phyloP scores from a whole-genome alignment of 2,888 invertebrate species.

The Pollenia angustigena region DNA sequence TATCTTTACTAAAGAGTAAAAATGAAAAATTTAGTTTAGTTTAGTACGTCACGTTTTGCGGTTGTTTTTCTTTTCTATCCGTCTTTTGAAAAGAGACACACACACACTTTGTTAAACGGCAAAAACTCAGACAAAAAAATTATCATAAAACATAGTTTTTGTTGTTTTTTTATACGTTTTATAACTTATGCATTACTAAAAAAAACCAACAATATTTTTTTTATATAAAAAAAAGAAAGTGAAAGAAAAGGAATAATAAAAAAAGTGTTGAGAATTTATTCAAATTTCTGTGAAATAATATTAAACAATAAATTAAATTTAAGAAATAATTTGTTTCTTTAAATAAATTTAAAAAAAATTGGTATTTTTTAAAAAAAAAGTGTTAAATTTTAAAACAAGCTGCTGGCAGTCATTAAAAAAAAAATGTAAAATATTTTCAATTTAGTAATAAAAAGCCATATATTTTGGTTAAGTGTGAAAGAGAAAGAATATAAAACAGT shows the following conservation, averaged over 20 bases:
- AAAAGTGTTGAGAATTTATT: not conserved
- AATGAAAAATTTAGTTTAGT: conserved; percentile 75
- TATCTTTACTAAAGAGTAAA: conserved; percentile 61
- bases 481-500: not conserved
- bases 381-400: conserved; percentile 5
- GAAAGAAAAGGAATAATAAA: not conserved
- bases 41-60: conserved; percentile 78
- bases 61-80: conserved; percentile 66
- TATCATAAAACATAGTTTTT: conserved; percentile 38
- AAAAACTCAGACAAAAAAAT: conserved; percentile 31
- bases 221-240: conserved; percentile 11
- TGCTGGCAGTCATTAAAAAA: not conserved
- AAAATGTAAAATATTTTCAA: conserved; percentile 36
- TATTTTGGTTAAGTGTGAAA: not conserved
- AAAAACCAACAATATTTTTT: not conserved
- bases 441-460: conserved; percentile 13
- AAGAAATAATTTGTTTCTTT: not conserved
- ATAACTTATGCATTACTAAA: conserved; percentile 8
- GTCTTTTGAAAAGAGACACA: conserved; percentile 37
- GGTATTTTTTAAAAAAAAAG: not conserved
- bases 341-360: conserved; percentile 2
- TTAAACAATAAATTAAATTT: not conserved
- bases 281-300: not conserved
- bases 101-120: conserved; percentile 23
- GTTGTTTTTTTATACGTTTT: conserved; percentile 45